These are phyloP conservation scores for Neria commutata DNA, from an alignment of 2,888 invertebrate genomes.

Conservation along the genomic window DNA sequence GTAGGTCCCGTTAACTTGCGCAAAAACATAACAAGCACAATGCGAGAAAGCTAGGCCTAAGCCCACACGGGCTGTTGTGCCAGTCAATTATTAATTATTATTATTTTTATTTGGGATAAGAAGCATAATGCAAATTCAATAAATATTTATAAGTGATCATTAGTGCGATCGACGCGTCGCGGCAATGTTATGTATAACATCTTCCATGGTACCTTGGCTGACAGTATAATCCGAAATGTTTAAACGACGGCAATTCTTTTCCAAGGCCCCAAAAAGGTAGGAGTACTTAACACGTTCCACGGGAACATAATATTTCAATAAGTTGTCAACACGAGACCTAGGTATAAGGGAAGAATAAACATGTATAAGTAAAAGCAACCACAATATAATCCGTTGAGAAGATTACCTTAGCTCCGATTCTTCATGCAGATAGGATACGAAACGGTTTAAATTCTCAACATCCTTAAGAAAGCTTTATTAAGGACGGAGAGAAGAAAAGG, in stretches of 20 bases:
- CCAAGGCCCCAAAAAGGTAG: slow-evolving; percentile 72
- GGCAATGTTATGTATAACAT: slow-evolving; percentile 62
- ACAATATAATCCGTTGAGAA: neutral
- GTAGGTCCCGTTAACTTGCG: no score
- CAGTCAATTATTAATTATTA: neutral
- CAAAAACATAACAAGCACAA: no score
- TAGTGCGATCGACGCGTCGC: neutral
- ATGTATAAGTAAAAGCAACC: neutral
- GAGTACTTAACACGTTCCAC: slow-evolving; percentile 67
- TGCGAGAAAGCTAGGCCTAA: no score
- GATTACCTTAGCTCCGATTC: slow-evolving; percentile 45
- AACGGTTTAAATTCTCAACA: slow-evolving; percentile 42
- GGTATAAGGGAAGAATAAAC: neutral
- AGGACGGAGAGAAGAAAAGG: neutral
- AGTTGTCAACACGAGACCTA: slow-evolving; percentile 67
- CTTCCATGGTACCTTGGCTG: slow-evolving; percentile 77
- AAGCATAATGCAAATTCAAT: neutral
- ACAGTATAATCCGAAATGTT: slow-evolving; percentile 77
- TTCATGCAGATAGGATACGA: slow-evolving; percentile 44
- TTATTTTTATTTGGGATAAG: no score
- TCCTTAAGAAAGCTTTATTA: slow-evolving; percentile 42
- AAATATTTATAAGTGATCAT: neutral
- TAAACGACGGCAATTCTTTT: slow-evolving; percentile 66
- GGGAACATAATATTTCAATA: slow-evolving; percentile 72
- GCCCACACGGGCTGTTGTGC: no score